Conservation (phyloP, 2,113 vertebrate genomes). For the Elgaria multicarinata region DNA sequence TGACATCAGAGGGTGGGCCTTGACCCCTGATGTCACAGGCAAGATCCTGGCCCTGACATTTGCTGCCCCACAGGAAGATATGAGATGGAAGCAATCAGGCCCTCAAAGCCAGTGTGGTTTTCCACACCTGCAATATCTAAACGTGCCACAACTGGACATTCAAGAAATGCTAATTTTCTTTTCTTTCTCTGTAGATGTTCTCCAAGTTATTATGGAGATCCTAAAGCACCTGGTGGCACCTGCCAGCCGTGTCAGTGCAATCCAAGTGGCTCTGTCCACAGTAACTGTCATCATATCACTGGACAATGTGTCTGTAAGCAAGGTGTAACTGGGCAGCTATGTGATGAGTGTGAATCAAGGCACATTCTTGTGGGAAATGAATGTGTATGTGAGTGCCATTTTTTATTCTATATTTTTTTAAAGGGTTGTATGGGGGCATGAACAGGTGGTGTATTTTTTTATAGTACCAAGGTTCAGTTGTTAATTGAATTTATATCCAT, state of each 20-base stretch:
- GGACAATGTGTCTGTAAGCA: slow-evolving; percentile 88
- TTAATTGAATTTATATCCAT: not conserved
- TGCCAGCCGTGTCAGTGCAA: slow-evolving; percentile 85
- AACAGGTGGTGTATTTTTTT: no score
- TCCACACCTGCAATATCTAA: not conserved
- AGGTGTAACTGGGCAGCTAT: slow-evolving; percentile 84
- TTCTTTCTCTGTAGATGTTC: slow-evolving; percentile 82
- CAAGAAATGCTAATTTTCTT: not conserved
- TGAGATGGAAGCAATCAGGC: no score
- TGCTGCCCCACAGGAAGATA: no score
- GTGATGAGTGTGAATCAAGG: slow-evolving; percentile 84
- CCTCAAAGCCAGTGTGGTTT: no score
- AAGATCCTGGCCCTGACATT: no score
- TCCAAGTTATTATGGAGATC: slow-evolving; percentile 86
- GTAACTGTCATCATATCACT: slow-evolving; percentile 75
- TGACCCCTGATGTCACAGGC: no score
- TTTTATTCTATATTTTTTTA: not conserved
- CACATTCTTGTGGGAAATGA: slow-evolving; percentile 80
- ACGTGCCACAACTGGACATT: not conserved
- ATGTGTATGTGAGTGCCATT: slow-evolving; percentile 87
- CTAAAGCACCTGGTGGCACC: slow-evolving; percentile 68
- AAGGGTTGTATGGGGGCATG: not conserved
- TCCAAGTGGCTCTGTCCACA: slow-evolving; percentile 77
- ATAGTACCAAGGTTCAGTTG: no score
- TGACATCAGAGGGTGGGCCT: no score